phyloP scores from a whole-genome alignment of 2,797 vertebrate species.

The Sebastes trivittatus region DNA sequence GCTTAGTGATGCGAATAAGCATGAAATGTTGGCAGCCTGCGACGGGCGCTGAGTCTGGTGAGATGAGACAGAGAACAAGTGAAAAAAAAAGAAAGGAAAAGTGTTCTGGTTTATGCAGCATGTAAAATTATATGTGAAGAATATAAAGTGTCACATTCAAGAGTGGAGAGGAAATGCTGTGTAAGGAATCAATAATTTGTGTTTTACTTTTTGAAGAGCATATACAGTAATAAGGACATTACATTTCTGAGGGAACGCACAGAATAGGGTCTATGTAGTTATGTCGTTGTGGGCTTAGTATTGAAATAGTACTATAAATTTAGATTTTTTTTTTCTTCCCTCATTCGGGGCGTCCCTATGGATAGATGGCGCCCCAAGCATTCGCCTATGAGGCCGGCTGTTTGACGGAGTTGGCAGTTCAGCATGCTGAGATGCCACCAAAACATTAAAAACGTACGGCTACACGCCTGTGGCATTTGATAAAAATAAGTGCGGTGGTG shows the following conservation, averaged over 20 bases:
- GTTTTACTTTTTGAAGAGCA: neutral
- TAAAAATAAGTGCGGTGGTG: no score
- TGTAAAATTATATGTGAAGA: neutral
- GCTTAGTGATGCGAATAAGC: conserved; percentile 37
- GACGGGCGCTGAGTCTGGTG: conserved; percentile 6
- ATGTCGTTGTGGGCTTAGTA: neutral
- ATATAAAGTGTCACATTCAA: neutral
- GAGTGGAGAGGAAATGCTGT: neutral
- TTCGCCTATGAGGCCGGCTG: no score
- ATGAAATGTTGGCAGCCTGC: conserved; percentile 46
- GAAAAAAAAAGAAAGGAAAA: neutral
- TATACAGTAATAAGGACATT: no score
- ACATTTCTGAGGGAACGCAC: neutral
- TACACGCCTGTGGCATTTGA: no score
- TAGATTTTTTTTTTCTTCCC: neutral
- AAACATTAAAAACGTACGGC: no score
- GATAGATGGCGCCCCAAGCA: no score
- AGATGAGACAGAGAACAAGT: conserved; percentile 7
- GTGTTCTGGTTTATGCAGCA: neutral
- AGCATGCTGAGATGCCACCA: no score
- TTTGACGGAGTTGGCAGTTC: no score
- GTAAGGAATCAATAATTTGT: neutral
- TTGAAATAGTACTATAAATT: neutral
- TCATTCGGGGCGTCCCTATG: neutral
- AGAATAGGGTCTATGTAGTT: neutral